A percentile compares a stretch with the other conserved stretches of the same genome.
Evolutionary conservation across 2,888 invertebrate genomes (phyloP).

Genomic region (Lordiphosa fenestrarum): DNA sequence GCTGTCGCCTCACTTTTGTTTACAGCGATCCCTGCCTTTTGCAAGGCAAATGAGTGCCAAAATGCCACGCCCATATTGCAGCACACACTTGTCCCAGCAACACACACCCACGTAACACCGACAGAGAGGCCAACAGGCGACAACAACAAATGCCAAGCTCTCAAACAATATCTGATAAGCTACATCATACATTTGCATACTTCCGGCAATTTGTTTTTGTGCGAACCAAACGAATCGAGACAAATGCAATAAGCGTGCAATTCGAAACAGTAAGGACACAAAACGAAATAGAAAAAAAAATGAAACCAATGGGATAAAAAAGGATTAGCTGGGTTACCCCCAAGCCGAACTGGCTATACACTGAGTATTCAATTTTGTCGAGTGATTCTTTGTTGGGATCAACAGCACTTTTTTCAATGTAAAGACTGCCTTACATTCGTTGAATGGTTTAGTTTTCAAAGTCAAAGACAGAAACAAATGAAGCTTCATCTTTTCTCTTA

Average conservation of each 20-base stretch:
- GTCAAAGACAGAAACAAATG: too few species aligned
- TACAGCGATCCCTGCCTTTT: slow-evolving; percentile 52
- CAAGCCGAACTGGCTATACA: too few species aligned
- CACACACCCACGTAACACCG: slow-evolving; percentile 5
- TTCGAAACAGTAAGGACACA: slow-evolving; percentile 15
- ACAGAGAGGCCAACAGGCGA: slow-evolving; percentile 10
- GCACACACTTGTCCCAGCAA: too few species aligned
- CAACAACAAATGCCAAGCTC: slow-evolving; percentile 34
- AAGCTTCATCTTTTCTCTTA: too few species aligned
- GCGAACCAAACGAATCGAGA: slow-evolving; percentile 71
- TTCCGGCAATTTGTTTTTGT: slow-evolving; percentile 74
- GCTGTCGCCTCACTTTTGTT: slow-evolving; percentile 65
- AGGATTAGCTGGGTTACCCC: background rate
- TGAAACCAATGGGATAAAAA: slow-evolving; percentile 12
- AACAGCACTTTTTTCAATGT: too few species aligned
- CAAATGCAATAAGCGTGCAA: slow-evolving; percentile 70
- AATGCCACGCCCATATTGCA: slow-evolving; percentile 39
- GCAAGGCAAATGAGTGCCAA: slow-evolving; percentile 70
- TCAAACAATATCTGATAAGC: slow-evolving; percentile 75
- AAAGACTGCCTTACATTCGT: too few species aligned
- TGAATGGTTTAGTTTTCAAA: too few species aligned
- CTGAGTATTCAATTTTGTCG: too few species aligned
- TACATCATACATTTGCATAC: slow-evolving; percentile 74
- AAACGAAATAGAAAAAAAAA: slow-evolving; percentile 11
- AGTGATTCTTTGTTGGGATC: too few species aligned